phyloP scores from a whole-genome alignment of 2,113 vertebrate species.

The Elachura formosa region DNA sequence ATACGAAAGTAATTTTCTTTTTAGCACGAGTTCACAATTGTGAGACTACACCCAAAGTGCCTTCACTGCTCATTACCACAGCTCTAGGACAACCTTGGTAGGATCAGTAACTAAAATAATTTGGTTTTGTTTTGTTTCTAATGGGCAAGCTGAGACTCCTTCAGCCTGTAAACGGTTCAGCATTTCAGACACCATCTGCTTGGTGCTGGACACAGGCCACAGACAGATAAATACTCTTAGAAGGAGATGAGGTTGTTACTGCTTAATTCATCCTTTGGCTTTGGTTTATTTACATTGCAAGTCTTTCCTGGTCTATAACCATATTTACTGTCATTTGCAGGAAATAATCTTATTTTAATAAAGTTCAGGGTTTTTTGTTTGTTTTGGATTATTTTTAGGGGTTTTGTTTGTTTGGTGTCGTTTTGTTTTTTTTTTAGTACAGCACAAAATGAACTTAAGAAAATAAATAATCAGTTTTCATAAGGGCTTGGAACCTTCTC shows the following conservation, averaged over 20 bases:
- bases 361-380: background rate
- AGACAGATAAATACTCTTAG: background rate
- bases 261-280: background rate
- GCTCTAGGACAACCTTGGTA: background rate
- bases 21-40: background rate
- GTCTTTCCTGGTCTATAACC: background rate
- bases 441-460: background rate
- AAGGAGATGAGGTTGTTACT: background rate
- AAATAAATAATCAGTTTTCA: background rate
- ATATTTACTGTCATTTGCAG: background rate
- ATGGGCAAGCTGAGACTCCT: background rate
- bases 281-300: background rate
- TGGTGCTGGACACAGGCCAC: background rate
- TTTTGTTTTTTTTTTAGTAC: background rate
- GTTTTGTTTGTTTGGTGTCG: background rate
- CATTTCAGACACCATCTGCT: constrained; percentile 27
- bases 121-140: background rate
- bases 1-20: accelerated
- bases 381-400: background rate
- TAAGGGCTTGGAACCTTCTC: background rate
- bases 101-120: background rate
- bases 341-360: background rate
- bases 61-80: background rate
- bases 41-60: background rate
- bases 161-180: background rate